Conservation (phyloP, 2,797 vertebrate species). For the Tamandua tetradactyla region DNA sequence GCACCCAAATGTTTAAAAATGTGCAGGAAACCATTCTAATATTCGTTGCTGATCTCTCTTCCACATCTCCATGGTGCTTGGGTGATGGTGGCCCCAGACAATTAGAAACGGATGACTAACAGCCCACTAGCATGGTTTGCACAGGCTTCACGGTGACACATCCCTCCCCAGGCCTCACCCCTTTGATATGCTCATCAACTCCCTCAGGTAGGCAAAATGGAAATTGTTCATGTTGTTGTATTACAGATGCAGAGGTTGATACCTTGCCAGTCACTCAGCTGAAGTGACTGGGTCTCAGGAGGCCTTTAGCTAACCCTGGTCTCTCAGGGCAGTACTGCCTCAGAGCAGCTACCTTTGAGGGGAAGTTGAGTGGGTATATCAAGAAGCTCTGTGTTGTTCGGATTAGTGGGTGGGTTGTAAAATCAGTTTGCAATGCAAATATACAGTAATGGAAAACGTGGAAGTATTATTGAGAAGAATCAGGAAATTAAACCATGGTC, state of each 20-base stretch:
- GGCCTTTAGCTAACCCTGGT: too few relatives aligned
- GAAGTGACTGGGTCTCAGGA: too few relatives aligned
- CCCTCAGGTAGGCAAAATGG: neutral
- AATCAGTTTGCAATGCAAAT: too few relatives aligned
- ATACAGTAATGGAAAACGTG: too few relatives aligned
- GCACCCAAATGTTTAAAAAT: too few relatives aligned
- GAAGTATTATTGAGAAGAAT: too few relatives aligned
- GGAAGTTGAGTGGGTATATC: too few relatives aligned
- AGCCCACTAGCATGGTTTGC: neutral
- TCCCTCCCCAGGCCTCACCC: neutral
- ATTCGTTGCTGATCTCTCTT: neutral
- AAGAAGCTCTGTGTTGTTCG: rapidly evolving
- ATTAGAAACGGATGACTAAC: neutral
- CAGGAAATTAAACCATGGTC: too few relatives aligned
- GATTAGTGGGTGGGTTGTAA: neutral
- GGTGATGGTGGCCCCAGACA: neutral
- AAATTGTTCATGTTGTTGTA: too few relatives aligned
- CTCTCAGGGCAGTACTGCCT: rapidly evolving
- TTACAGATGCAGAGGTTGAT: neutral
- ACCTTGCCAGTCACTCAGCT: rapidly evolving
- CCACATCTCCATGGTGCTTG: neutral
- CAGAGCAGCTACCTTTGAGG: neutral
- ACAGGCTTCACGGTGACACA: neutral
- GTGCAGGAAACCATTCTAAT: neutral
- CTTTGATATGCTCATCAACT: neutral